Evolutionary conservation across 2,888 invertebrate genomes (phyloP).

Genomic region (Hofmannophila pseudospretella): DNA sequence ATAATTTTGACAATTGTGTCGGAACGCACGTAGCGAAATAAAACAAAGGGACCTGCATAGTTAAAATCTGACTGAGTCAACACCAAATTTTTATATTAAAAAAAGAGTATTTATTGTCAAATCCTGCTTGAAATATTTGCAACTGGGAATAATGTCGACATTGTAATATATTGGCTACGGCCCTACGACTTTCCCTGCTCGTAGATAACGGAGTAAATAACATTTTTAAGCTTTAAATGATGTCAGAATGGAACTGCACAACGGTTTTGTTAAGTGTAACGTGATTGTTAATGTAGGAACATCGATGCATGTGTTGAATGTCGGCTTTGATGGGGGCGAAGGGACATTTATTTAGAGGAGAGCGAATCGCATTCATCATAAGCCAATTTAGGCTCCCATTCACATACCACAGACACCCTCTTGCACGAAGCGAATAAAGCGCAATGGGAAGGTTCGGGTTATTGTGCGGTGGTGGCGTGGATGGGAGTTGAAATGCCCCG

Average conservation of each 20-base stretch:
- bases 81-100: constrained; percentile 59
- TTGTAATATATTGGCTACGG: too few species aligned
- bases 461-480: too few species aligned
- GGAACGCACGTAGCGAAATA: constrained; percentile 27
- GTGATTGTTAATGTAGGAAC: neutral
- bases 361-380: too few species aligned
- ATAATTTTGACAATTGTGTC: too few species aligned
- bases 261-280: constrained; percentile 11
- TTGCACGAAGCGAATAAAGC: too few species aligned
- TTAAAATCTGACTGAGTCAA: constrained; percentile 59
- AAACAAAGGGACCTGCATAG: constrained; percentile 53
- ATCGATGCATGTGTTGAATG: too few species aligned
- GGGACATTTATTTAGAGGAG: too few species aligned
- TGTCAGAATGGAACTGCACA: constrained; percentile 23
- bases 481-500: too few species aligned
- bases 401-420: too few species aligned
- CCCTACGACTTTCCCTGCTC: constrained; percentile 10
- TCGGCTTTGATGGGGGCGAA: too few species aligned
- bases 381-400: too few species aligned
- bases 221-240: constrained; percentile 28
- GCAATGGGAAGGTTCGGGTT: too few species aligned
- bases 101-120: constrained; percentile 39
- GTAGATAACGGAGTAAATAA: constrained; percentile 19
- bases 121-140: constrained; percentile 17
- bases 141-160: constrained; percentile 5